Base-by-base conservation (phyloP, 2,797 vertebrate species). In the Halcyon chelicuti region DNA sequence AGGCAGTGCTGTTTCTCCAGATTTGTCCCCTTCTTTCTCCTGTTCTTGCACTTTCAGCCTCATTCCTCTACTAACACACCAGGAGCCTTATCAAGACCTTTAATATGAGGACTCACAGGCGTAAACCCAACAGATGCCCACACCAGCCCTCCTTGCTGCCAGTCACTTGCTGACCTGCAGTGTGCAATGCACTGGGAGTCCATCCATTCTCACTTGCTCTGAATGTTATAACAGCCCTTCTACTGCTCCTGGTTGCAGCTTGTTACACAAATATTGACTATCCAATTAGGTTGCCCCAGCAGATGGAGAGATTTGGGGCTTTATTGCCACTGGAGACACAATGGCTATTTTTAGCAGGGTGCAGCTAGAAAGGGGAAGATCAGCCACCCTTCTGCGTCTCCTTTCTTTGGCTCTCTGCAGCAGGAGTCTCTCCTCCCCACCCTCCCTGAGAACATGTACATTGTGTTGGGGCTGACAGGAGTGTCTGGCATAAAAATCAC, bases 121-220 rank as follows among this genome's bases (percentile, higher is more conserved):
- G 28, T 31, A 22, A 42, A 42, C 8, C 44, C 37, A 14, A 3
- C 7, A 4, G 62, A 2, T 6, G 39, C 15, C 72, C 46, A 21
- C 0, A 0, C 39, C 46, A 60, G 22, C 47, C 20, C 65, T 29
- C 28, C 31, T 6, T 7, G 3, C n/a, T 60, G 63, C 29, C 2
- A 6, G 4, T 25, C 0, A 0, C 40, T 13, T 46, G 9, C 3
- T 51, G 60, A 21, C 47, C 61, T 22, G 42, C 39, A 81, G 74
- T 33, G 62, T 46, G 39, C 47, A 7, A n/a, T 0, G 0, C 0
- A 2, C 58, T 0, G 0, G 25, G 23, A 72, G 12, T 17, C 39
- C 63, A 14, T 68, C 61, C 55, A 17, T 58, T 68, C 79, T 78
- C 71, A 17, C 46, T 51, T 28, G 19, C 55, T 37, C 55, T 15